phyloP scores from a whole-genome alignment of 2,797 vertebrate genomes.

The Molossus molossus region DNA sequence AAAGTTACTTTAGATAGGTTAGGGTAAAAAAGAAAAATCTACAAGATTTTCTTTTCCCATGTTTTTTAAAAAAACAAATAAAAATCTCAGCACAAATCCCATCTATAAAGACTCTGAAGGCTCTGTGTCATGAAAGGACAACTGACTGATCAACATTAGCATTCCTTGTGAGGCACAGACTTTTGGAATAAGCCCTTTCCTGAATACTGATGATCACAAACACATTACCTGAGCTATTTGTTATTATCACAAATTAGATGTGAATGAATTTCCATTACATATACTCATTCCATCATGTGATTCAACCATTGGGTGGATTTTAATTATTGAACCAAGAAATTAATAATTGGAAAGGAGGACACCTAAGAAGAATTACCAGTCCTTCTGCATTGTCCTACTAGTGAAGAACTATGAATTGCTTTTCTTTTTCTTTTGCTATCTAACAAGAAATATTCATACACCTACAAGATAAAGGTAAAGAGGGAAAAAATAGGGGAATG shows the following conservation, averaged over 20 bases:
- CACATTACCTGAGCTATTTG: slow-evolving; percentile 33
- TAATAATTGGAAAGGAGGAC: slow-evolving; percentile 41
- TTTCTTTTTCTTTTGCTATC: not conserved
- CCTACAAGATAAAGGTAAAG: not conserved
- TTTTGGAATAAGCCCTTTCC: slow-evolving; percentile 7
- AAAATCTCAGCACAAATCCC: not conserved
- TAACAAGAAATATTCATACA: not conserved
- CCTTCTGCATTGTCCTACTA: slow-evolving; percentile 4
- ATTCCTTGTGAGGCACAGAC: not conserved
- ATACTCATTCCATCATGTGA: not conserved
- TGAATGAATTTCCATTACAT: not conserved
- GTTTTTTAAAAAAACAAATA: slow-evolving; percentile 43
- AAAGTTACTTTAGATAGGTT: not conserved
- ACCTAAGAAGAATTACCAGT: not conserved
- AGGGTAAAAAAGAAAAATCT: not conserved
- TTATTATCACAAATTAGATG: not conserved
- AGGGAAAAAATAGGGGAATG: not conserved
- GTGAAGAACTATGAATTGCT: not conserved
- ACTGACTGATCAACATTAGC: not conserved
- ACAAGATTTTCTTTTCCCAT: slow-evolving; percentile 10
- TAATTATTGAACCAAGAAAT: slow-evolving; percentile 56
- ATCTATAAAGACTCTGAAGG: not conserved
- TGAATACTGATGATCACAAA: not conserved
- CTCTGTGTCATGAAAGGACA: not conserved
- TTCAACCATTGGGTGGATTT: slow-evolving; percentile 54